Evolutionary conservation across 2,888 invertebrate genomes (phyloP).

Genomic region (Zygogramma bicolorata): DNA sequence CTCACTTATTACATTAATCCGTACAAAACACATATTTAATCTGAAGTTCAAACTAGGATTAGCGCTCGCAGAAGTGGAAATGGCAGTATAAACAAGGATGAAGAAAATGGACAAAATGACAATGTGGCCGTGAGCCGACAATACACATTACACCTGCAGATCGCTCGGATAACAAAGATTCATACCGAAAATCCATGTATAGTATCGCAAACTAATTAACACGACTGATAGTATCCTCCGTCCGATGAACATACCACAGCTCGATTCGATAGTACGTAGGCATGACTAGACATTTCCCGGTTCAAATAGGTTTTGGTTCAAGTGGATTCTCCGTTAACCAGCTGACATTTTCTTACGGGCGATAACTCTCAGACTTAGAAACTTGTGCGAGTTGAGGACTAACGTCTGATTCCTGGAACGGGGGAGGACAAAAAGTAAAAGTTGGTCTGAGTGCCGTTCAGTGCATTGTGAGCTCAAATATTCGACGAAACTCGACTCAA

Average conservation of each 20-base stretch:
- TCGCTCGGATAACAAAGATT: constrained; percentile 36
- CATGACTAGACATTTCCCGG: not conserved
- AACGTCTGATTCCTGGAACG: too few species aligned
- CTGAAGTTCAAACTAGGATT: constrained; percentile 33
- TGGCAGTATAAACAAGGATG: constrained; percentile 36
- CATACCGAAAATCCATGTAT: constrained; percentile 38
- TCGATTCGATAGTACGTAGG: not conserved
- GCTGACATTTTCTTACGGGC: too few species aligned
- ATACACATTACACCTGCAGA: constrained; percentile 4
- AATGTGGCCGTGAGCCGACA: constrained; percentile 22
- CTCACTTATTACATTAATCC: constrained; percentile 37
- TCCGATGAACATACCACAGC: not conserved
- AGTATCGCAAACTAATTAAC: constrained; percentile 36
- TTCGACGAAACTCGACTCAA: too few species aligned
- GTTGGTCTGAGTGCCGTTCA: too few species aligned
- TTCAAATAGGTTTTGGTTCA: too few species aligned
- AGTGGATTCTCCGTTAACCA: too few species aligned
- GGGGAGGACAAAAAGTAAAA: too few species aligned
- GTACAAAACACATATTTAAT: constrained; percentile 39
- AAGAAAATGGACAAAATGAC: constrained; percentile 38
- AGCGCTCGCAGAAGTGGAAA: constrained; percentile 25
- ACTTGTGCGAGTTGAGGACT: too few species aligned
- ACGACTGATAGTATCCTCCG: not conserved
- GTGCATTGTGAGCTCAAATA: too few species aligned
- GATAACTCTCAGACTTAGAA: too few species aligned